Conservation (phyloP, 2,888 invertebrate species). For the Hirtodrosophila alboralis region DNA sequence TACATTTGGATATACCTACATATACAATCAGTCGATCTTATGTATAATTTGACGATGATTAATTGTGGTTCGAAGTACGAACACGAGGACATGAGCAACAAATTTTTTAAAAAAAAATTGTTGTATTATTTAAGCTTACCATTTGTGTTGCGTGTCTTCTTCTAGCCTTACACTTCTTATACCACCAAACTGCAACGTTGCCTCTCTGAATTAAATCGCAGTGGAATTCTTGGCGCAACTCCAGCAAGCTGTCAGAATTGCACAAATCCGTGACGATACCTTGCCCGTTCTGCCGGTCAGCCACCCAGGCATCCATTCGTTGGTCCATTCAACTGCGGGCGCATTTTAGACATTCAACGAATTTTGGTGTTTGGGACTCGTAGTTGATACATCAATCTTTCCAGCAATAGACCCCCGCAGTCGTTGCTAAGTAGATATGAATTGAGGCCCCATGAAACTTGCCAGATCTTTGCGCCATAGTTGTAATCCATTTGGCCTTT, state of each 20-base stretch:
- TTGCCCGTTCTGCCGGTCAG: conserved; percentile 18
- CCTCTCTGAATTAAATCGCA: conserved; percentile 24
- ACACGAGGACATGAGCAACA: conserved; percentile 6
- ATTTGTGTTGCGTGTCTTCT: conserved; percentile 1
- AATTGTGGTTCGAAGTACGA: conserved; percentile 28
- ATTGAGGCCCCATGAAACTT: conserved; percentile 38
- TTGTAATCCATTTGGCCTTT: conserved; percentile 52
- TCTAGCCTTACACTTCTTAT: neutral
- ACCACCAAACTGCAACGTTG: neutral
- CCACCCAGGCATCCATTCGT: conserved; percentile 21
- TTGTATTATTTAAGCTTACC: conserved; percentile 43
- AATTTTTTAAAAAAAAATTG: conserved; percentile 42
- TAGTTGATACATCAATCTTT: conserved; percentile 41
- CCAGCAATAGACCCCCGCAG: conserved; percentile 52
- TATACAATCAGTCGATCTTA: no score
- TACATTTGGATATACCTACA: conserved; percentile 5
- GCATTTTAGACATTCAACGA: conserved; percentile 25
- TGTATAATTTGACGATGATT: conserved; percentile 11
- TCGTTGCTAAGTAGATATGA: conserved; percentile 57
- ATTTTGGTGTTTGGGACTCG: neutral
- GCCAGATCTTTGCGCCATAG: conserved; percentile 52
- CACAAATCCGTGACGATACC: conserved; percentile 65
- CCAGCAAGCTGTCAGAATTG: conserved; percentile 68
- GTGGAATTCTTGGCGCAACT: conserved; percentile 68
- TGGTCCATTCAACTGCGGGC: conserved; percentile 29